phyloP scores from a whole-genome alignment of 2,888 invertebrate genomes.

The Cephonodes hylas region DNA sequence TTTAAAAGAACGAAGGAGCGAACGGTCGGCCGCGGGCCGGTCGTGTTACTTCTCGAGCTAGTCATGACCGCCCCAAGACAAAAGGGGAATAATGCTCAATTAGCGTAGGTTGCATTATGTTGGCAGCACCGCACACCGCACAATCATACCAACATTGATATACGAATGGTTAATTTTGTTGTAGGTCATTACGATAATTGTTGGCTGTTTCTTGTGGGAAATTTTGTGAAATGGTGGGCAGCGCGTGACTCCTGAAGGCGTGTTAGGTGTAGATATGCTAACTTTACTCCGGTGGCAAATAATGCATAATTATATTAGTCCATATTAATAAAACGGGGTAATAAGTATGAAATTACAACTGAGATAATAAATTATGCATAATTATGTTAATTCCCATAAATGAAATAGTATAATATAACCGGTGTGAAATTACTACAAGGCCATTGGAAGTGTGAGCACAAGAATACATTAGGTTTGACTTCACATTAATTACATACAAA shows the following conservation, averaged over 20 bases:
- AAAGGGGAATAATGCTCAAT: constrained; percentile 23
- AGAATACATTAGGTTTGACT: too few relatives aligned
- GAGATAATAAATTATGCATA: too few relatives aligned
- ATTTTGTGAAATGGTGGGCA: neutral
- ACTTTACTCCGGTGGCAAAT: neutral
- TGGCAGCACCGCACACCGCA: constrained; percentile 9
- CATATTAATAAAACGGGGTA: too few relatives aligned
- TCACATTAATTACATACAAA: too few relatives aligned
- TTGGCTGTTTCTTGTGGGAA: constrained; percentile 1
- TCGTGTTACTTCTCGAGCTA: constrained; percentile 24
- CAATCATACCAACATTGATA: constrained; percentile 13
- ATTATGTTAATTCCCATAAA: too few relatives aligned
- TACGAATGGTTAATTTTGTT: constrained; percentile 10
- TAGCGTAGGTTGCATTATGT: constrained; percentile 16
- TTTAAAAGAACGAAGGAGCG: constrained; percentile 7
- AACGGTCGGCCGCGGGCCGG: constrained; percentile 24
- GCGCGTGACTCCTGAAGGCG: neutral
- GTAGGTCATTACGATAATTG: constrained; percentile 7
- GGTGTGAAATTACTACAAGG: too few relatives aligned
- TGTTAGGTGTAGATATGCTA: neutral
- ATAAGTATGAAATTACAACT: too few relatives aligned
- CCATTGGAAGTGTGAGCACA: too few relatives aligned
- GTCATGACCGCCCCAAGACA: constrained; percentile 38
- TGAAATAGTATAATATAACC: too few relatives aligned
- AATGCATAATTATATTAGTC: neutral